Conservation (phyloP, 2,113 vertebrate genomes). For the Canis aureus region DNA sequence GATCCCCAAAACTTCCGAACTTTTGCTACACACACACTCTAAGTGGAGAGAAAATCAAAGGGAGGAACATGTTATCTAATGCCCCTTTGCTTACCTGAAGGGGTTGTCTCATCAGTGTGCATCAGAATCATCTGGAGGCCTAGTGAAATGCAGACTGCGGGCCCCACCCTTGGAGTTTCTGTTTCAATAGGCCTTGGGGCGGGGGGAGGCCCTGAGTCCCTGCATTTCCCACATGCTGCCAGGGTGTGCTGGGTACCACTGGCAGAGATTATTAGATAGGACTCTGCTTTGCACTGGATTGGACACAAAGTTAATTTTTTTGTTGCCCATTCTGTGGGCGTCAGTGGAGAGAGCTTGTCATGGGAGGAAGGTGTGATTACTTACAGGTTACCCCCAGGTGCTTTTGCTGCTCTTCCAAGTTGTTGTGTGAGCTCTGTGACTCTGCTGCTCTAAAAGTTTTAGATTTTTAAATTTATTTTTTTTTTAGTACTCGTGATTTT, state of each 20-base stretch:
- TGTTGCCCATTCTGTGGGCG: not conserved
- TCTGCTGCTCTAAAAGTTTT: not conserved
- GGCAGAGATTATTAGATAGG: not conserved
- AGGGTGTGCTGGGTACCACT: not conserved
- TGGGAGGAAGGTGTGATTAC: not conserved
- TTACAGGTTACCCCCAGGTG: accelerated
- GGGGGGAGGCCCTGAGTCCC: not conserved
- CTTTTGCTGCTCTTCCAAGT: too few relatives aligned
- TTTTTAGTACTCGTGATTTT: not conserved
- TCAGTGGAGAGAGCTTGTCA: not conserved
- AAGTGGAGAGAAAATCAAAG: not conserved
- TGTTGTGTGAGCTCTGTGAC: not conserved
- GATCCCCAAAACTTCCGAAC: too few relatives aligned
- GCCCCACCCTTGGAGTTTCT: not conserved
- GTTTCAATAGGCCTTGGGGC: not conserved
- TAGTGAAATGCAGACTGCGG: not conserved
- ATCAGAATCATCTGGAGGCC: not conserved
- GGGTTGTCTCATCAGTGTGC: not conserved
- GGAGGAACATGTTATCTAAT: not conserved
- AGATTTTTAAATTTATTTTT: not conserved
- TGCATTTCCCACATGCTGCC: not conserved
- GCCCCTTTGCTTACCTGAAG: not conserved
- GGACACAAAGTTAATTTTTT: not conserved
- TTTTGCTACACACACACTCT: not conserved
- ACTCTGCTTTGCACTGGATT: not conserved